A percentile compares a stretch with the other conserved stretches of the same genome.
Evolutionary conservation across 2,797 vertebrate species (phyloP).

Genomic region (Pipistrellus pygmaeus): DNA sequence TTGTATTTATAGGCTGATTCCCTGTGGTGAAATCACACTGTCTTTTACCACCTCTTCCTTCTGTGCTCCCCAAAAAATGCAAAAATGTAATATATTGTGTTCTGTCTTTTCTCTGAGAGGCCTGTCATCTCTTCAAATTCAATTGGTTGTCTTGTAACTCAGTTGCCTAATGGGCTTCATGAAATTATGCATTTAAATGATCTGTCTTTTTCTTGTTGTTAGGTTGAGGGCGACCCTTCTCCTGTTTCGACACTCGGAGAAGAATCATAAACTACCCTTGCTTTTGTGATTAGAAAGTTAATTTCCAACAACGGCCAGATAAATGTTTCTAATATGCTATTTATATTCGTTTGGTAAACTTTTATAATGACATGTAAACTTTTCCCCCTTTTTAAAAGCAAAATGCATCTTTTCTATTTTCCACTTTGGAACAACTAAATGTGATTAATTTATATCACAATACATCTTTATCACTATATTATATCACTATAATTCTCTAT

Average conservation of each 20-base stretch:
- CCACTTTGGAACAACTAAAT: not conserved
- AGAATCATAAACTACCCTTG: not conserved
- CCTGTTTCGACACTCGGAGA: not conserved
- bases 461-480: not conserved
- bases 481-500: not conserved
- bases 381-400: not conserved
- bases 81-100: not conserved
- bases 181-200: not conserved
- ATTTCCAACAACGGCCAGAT: not conserved
- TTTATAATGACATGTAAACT: not conserved
- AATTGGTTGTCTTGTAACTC: not conserved
- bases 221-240: not conserved
- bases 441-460: not conserved
- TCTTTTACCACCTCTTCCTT: not conserved
- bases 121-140: not conserved
- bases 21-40: not conserved
- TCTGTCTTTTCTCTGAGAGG: not conserved
- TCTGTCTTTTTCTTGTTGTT: not conserved
- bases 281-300: constrained; percentile 12
- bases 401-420: not conserved
- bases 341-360: not conserved
- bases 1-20: not conserved
- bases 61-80: not conserved
- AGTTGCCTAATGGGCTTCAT: not conserved
- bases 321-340: not conserved